Base-by-base conservation (phyloP, 2,797 vertebrate genomes). In the Cercopithecus petaurista region DNA sequence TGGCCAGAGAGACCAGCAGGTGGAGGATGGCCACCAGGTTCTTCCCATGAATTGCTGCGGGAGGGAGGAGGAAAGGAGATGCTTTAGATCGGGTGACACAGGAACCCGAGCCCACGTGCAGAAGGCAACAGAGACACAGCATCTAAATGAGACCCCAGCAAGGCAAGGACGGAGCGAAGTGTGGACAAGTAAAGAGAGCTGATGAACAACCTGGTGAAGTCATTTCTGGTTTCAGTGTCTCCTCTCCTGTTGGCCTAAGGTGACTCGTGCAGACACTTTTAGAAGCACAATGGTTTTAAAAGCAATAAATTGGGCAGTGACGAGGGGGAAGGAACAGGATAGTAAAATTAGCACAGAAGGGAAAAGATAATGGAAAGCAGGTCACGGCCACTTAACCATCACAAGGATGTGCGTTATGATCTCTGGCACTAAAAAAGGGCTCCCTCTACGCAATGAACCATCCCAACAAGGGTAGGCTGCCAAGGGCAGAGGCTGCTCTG, bases 11-110 rank as follows among this genome's bases (percentile, higher is more conserved):
- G 79, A 99, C 99, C 83, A 99, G 99, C 36, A 99, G 99, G 83
- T 99, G 99, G 8, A 99, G 98, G 4, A 99, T 99, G 88, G 99
- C 98, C 96, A 99, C 99, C 98, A 99, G 98, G 97, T 99, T 99
- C 99, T 99, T 99, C 67, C 99, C 99, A 30, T 99, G 99, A 95
- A 99, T 99, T 0, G 99, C 99, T 99, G 89, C 2, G 12, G 21
- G 50, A 61, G 30, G 77, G 90, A 33, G n/a, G 28, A 88, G 97
- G 46, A 81, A 94, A 12, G 39, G 55, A 1, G 2, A n/a, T 3
- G 5, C 9, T 41, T 94, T 9, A 19, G 48, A 4, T 13, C 5
- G 0, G 70, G 22, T 7, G 0, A 3, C 1, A 17, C 0, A 1
- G 52, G n/a, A 22, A 1, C 59, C 59, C 15, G 10, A 36, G n/a